phyloP scores from a whole-genome alignment of 1,140 invertebrate species.

The Kradibia gibbosae region DNA sequence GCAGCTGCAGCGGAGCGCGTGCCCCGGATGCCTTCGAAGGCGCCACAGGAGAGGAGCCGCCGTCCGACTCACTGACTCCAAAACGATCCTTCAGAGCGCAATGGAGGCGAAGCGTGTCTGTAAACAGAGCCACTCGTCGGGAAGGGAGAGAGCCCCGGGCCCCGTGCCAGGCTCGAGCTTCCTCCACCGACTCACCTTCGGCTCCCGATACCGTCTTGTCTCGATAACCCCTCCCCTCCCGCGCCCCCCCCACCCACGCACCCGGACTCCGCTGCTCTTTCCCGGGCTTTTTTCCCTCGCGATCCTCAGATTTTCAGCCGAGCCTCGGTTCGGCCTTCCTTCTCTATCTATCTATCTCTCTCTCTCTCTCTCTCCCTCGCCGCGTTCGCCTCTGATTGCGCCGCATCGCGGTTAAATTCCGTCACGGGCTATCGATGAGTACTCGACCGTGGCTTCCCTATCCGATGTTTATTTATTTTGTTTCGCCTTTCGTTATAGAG shows the following conservation, averaged over 20 bases:
- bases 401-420: no score
- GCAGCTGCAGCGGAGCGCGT: slow-evolving; percentile 25
- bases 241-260: no score
- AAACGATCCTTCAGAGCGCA: slow-evolving; percentile 70
- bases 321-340: neutral
- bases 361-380: neutral
- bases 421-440: no score
- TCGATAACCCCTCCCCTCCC: no score
- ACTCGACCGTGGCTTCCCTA: neutral
- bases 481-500: slow-evolving; percentile 9
- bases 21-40: neutral
- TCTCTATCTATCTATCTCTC: no score
- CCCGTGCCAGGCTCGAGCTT: neutral
- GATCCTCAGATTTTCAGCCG: neutral
- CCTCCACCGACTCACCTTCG: neutral
- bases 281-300: no score
- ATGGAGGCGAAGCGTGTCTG: slow-evolving; percentile 66
- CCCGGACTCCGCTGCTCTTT: no score
- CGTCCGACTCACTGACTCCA: slow-evolving; percentile 66
- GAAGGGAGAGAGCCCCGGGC: slow-evolving; percentile 57
- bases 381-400: neutral
- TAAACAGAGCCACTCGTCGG: slow-evolving; percentile 68
- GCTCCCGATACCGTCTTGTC: no score
- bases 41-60: neutral
- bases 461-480: neutral